Evolutionary conservation across 2,113 vertebrate genomes (phyloP).

Genomic region (Mirounga angustirostris): DNA sequence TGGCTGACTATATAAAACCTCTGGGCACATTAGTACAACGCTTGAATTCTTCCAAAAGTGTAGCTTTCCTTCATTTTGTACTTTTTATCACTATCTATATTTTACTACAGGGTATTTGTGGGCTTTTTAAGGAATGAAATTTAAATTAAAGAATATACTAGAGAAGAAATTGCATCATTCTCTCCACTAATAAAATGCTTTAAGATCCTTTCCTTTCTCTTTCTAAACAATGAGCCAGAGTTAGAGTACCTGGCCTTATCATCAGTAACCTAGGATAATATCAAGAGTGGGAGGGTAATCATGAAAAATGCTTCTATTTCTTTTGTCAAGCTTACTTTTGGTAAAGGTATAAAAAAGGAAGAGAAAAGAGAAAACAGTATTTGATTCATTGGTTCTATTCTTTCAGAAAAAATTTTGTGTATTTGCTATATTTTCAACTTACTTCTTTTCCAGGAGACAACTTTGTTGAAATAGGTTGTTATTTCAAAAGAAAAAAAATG

Average conservation of each 20-base stretch:
- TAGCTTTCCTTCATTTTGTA: background rate
- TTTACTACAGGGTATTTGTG: background rate
- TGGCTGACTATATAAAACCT: background rate
- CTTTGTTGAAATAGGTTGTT: background rate
- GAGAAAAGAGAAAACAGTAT: background rate
- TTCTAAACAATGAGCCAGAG: background rate
- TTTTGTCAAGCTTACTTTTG: slow-evolving; percentile 15
- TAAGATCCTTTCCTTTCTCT: background rate
- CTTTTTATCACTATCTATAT: background rate
- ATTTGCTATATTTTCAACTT: background rate
- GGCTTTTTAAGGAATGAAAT: slow-evolving; percentile 19
- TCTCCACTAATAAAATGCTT: background rate
- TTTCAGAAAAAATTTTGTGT: background rate
- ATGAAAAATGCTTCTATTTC: background rate
- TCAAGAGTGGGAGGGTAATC: background rate
- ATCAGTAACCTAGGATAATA: background rate
- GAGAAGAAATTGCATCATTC: background rate
- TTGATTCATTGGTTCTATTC: background rate
- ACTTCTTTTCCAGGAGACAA: background rate
- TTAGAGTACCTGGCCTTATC: background rate
- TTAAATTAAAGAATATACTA: slow-evolving; percentile 44
- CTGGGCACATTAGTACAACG: background rate
- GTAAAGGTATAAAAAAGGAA: background rate
- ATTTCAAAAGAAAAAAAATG: background rate
- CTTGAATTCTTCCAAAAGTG: background rate